Base-by-base conservation (phyloP, 2,888 invertebrate species). In the Cantharis flavilabris region DNA sequence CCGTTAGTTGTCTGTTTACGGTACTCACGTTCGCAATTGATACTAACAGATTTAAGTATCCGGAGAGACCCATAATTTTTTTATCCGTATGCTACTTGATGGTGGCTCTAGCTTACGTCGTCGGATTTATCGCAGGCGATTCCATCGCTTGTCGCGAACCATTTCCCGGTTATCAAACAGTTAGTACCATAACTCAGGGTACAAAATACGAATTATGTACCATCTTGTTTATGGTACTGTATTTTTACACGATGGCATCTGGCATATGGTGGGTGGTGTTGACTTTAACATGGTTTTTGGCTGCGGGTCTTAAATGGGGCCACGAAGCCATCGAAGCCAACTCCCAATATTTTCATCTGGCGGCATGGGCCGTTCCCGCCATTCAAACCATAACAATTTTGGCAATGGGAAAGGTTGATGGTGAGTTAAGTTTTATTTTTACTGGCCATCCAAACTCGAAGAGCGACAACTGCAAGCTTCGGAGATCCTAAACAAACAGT, bases 221-320 rank as follows among this genome's bases (percentile, higher is more conserved):
- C 62, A 95, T 98, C 80, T 92, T 98, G 76, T 98, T 98, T 89
- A 98, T 98, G 97, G 92, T 97, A 85, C 92, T 98, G 69, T 97
- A 97, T 89, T 98, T 98, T 90, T 98, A 98, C 88, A 95, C 96
- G 86, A 98, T 98, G 97, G 97, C 98, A 26, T 97, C 97, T 69
- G 97, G 96, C 86, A 96, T 98, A 85, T 98, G 98, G 98, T 98
- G 98, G 98, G 97, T 98, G 72, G 94, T 98, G 83, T 90, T 98
- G 85, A 97, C 98, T 16, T 91, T 98, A 80, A 98, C 98, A 74
- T 98, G 98, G 98, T 98, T 98, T 89, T 90, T 98, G 85, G 97
- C 98, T 64, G 98, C 98, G 78, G 98, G 98, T 33, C 91, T 98
- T 76, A 98, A 98, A 89, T 98, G 98, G 98, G 98, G 98, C 67